A percentile compares a stretch with the other conserved stretches of the same genome.
phyloP scores from a whole-genome alignment of 2,888 invertebrate species.

The Leptinotarsa tumamoca region DNA sequence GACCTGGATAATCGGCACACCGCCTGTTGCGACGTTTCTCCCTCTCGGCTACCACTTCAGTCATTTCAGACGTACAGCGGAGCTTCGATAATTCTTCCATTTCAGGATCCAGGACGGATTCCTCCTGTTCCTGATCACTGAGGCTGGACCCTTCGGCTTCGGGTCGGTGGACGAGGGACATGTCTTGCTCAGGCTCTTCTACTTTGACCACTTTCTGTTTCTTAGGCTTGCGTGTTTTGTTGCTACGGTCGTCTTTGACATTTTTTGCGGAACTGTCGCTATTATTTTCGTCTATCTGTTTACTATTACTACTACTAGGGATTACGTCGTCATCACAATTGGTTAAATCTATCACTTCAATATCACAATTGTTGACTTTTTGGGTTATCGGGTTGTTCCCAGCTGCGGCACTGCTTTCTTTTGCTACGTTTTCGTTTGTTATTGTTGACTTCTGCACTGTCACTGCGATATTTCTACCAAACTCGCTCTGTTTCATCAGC shows the following conservation, averaged over 20 bases:
- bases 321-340: constrained; percentile 62
- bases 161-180: constrained; percentile 62
- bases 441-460: constrained; percentile 49
- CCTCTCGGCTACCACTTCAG: constrained; percentile 88
- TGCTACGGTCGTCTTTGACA: constrained; percentile 52
- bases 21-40: constrained; percentile 80
- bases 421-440: constrained; percentile 50
- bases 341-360: constrained; percentile 65
- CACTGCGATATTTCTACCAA: constrained; percentile 54
- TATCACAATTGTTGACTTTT: constrained; percentile 51
- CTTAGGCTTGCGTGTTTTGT: constrained; percentile 52
- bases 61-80: constrained; percentile 89
- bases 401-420: constrained; percentile 49
- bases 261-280: constrained; percentile 36
- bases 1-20: constrained; percentile 92
- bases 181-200: constrained; percentile 48
- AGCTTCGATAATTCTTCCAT: constrained; percentile 85
- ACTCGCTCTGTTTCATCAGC: constrained; percentile 55
- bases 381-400: constrained; percentile 42
- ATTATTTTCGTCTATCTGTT: constrained; percentile 33
- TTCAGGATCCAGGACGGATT: constrained; percentile 76
- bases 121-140: constrained; percentile 67
- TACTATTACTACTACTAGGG: constrained; percentile 47
- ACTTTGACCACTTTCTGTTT: constrained; percentile 37
- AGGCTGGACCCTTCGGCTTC: constrained; percentile 67